Conservation (phyloP, 2,888 invertebrate genomes). For the Anthrax anthrax region DNA sequence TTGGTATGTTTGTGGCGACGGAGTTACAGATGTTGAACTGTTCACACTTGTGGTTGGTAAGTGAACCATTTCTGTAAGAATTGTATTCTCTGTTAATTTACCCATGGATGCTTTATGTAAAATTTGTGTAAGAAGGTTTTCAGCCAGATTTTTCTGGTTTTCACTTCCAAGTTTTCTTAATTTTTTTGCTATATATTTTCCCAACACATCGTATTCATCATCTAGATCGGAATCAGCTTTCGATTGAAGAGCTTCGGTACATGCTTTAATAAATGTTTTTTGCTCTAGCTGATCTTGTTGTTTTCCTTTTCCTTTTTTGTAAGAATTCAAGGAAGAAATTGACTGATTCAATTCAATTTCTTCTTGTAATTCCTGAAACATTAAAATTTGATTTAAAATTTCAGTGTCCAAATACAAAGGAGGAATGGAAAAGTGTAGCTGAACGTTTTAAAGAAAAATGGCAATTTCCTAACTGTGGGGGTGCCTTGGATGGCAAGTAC, state of each 20-base stretch:
- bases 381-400: background rate
- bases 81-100: conserved; percentile 1
- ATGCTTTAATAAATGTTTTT: background rate
- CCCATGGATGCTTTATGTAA: background rate
- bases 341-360: background rate
- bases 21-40: no score
- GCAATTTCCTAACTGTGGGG: background rate
- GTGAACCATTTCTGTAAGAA: background rate
- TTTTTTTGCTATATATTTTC: conserved; percentile 1
- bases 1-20: no score
- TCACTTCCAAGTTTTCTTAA: background rate
- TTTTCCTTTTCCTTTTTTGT: background rate
- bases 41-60: no score
- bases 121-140: background rate
- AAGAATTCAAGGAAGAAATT: background rate
- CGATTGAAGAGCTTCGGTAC: background rate
- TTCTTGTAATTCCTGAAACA: background rate
- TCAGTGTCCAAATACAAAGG: background rate
- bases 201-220: background rate
- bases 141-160: background rate
- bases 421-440: background rate
- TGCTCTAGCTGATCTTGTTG: background rate
- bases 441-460: background rate
- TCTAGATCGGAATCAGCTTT: background rate
- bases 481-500: background rate